Evolutionary conservation across 2,888 invertebrate species (phyloP).

Genomic region (Amphiduros pacificus): DNA sequence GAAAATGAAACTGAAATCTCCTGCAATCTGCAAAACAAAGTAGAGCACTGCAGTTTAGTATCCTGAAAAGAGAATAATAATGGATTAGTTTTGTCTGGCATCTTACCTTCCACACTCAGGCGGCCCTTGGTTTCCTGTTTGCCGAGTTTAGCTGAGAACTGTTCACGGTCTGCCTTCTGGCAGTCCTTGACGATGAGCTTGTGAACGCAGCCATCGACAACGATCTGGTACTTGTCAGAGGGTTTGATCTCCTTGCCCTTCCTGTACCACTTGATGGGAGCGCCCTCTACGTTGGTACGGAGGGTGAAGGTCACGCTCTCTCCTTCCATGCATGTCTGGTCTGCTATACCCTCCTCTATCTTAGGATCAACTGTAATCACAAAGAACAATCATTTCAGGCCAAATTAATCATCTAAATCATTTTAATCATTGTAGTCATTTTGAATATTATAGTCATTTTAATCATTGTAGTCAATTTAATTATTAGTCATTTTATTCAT

Average conservation of each 20-base stretch:
- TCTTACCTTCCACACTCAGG: slow-evolving; percentile 31
- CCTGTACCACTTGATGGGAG: slow-evolving; percentile 89
- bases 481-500: too few species aligned
- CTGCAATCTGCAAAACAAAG: too few species aligned
- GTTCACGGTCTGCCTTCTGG: slow-evolving; percentile 48
- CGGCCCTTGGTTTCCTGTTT: slow-evolving; percentile 42
- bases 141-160: slow-evolving; percentile 46
- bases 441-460: too few species aligned
- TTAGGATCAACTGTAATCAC: too few species aligned
- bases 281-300: too few species aligned
- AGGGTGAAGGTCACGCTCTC: neutral
- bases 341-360: too few species aligned
- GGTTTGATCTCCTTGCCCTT: slow-evolving; percentile 67
- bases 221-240: slow-evolving; percentile 32
- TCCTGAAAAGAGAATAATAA: neutral
- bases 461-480: too few species aligned
- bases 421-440: too few species aligned
- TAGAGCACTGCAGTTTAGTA: too few species aligned
- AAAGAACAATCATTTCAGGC: too few species aligned
- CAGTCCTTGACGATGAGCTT: slow-evolving; percentile 43
- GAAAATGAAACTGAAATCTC: too few species aligned
- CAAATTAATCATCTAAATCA: too few species aligned
- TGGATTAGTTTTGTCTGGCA: neutral
- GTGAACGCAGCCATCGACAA: slow-evolving; percentile 38
- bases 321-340: neutral